Base-by-base conservation (phyloP, 2,888 invertebrate species). In the Acanthacorydalis orientalis region DNA sequence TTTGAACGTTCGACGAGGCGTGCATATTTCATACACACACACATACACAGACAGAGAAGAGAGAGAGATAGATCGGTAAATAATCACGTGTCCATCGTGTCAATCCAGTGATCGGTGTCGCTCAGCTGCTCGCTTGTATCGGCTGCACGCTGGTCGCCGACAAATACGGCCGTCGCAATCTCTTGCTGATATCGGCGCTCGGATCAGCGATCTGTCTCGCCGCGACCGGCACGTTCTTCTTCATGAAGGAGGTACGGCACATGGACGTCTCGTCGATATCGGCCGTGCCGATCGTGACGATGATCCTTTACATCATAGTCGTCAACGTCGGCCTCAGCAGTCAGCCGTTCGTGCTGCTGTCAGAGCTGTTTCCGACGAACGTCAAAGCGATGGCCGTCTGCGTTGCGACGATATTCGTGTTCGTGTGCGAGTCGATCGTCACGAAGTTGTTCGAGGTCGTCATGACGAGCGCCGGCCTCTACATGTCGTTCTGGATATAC, bases 151-250 rank as follows among this genome's bases (percentile, higher is more conserved):
- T 70, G 37, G 63, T 74, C 4, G 72, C 73, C 31, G 80, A 80
- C 57, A 67, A 70, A 32, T 69, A 73, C 15, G 78, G 79, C 32
- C 67, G 79, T 44, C 72, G 74, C 44, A 69, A 72, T 4, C 66
- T 79, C 4, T 62, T 80, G 1, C 55, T 77, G n/a, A 57, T 73
- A 32, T 77, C 77, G 2, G 72, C 75, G 7, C 57, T 74, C 1
- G 69, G 74, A 2, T 73, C 73, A 0, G 74, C 72, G 9, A 55
- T 74, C 1, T 70, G 72, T 59, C 70, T 70, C 50, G 68, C 64
- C 47, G 64, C 68, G 1, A 63, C 73, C 48, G 72, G 71, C 51
- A 64, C 69, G 32, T 70, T 72, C 57, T 67, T 70, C 57, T 67
- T 65, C 54, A 65, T 70, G 50, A 58, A 62, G 52, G 59, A 62